Evolutionary conservation across 2,113 vertebrate genomes (phyloP), one percentile per base, ranked within the genome.

Genomic region (Barbus barbus): DNA sequence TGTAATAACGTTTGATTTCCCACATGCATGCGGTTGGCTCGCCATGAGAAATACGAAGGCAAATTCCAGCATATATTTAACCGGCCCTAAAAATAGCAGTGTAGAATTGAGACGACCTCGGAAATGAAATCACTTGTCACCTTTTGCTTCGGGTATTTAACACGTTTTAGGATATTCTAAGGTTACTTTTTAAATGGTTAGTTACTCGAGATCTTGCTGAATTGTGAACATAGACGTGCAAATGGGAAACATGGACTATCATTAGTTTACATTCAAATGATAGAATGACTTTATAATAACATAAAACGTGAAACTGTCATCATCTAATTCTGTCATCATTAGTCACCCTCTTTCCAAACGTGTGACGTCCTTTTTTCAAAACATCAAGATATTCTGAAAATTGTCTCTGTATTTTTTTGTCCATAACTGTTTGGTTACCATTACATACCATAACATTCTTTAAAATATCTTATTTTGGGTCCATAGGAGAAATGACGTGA

Each of bases 31-130:
- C 22, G 60, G 80, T 85, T 79, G 31, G 84, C 41, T 63, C 78
- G 2, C 41, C 60, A 65, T 67, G 24, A 65, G 46, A 82, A 79
- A 85, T 85, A 75, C 44, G 67, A 72, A 85, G 41, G 71, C 83
- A 73, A 85, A 87, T 83, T 83, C 75, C 75, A 83, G 81, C 75
- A 85, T 85, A 87, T 79, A 83, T 87, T 87, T 87, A 87, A 80
- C 86, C n/a, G 28, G 31, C 5, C 14, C 87, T 83, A 86, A 86
- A 88, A 85, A 88, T 88, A 88, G 80, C 8, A 58, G 60, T 33
- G 81, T 58, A 83, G 78, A 85, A 87, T 74, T 51, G 78, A 85
- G 76, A 76, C 80, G 80, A 87, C 63, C 60, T 87, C 20, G 63
- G 81, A 83, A 83, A 75, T 79, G n/a, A 74, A 65, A 44, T 63